Evolutionary conservation across 1,140 invertebrate species (phyloP), one percentile per base, ranked within the genome.

Genomic region (Achatina immaculata): DNA sequence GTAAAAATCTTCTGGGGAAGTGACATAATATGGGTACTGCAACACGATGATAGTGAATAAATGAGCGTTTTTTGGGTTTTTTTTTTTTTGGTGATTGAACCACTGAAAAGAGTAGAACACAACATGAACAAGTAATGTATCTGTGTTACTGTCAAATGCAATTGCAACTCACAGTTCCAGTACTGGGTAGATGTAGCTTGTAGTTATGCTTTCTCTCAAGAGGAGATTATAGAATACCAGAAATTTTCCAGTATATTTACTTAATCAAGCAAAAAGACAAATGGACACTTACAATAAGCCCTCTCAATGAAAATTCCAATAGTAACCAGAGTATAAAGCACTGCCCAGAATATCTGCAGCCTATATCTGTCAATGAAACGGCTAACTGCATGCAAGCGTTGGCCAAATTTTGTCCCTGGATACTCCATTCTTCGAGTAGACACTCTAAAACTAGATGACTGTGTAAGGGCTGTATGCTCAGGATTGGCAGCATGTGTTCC

Each of bases 261-360:
- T n/a, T n/a, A n/a, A n/a, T n/a, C n/a, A n/a, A n/a, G n/a, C n/a
- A n/a, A n/a, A n/a, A n/a, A 45, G 43, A 31, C 24, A n/a, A 43
- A 75, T 24, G 1, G 16, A 4, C 42, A 94, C 95, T 94, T 92
- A 97, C 96, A 96, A 72, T 98, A 97, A 89, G 99, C 99, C 90
- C 98, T 93, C 90, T 99, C 98, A 1, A 98, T 94, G 89, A 99
- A 99, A 1, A 99, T 92, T 0, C 95, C 96, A 85, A 97, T 95
- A 1, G 96, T 98, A 28, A 98, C 94, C 4, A 99, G 96, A 88
- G 97, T 98, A 92, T 99, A 99, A 0, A 99, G 93, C 88, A 99
- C 98, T 9, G 99, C 91, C 90, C 99, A 99, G 89, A 99, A 99
- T 81, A 99, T 99, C 86, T 99, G 98, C 88, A 99, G 97, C 34